These are phyloP conservation scores for Pangasius mekongensis DNA, from an alignment of 2,797 vertebrate species.

Conservation along the genomic window DNA sequence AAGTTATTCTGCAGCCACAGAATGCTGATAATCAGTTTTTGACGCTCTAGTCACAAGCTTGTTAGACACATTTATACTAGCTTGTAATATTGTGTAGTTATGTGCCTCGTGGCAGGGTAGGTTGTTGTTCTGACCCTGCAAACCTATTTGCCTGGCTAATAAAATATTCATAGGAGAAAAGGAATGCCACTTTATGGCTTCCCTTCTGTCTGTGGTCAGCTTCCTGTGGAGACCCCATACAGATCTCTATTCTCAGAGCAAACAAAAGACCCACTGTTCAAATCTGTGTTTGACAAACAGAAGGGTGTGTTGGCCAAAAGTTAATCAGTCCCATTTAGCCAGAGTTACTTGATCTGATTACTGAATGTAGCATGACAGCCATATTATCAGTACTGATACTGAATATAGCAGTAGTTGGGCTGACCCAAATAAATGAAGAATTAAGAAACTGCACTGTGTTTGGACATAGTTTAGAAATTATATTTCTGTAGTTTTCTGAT, in stretches of 20 bases:
- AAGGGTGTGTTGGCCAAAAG: constrained; percentile 17
- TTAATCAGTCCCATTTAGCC: constrained; percentile 7
- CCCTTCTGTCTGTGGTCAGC: constrained; percentile 66
- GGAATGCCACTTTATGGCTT: constrained; percentile 63
- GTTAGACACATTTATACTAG: constrained; percentile 61
- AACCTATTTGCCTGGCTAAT: constrained; percentile 62
- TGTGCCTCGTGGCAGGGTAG: constrained; percentile 56
- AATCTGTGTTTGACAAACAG: constrained; percentile 44
- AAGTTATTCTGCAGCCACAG: not conserved
- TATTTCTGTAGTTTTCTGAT: not conserved
- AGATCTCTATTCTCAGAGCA: constrained; percentile 71
- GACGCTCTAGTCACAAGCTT: not conserved
- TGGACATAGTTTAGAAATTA: not conserved
- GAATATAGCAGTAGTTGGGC: not conserved
- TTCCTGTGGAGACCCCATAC: constrained; percentile 73
- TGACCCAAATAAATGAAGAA: not conserved
- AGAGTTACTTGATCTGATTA: not conserved
- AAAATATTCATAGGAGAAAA: constrained; percentile 66
- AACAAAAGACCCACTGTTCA: constrained; percentile 82
- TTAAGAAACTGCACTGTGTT: not conserved
- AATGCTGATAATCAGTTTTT: constrained; percentile 13
- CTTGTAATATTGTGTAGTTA: constrained; percentile 54
- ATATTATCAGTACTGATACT: not conserved
- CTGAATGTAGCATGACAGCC: not conserved
- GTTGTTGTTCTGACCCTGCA: constrained; percentile 57